phyloP scores from a whole-genome alignment of 2,888 invertebrate species.

The Caenorhabditis doughertyi region DNA sequence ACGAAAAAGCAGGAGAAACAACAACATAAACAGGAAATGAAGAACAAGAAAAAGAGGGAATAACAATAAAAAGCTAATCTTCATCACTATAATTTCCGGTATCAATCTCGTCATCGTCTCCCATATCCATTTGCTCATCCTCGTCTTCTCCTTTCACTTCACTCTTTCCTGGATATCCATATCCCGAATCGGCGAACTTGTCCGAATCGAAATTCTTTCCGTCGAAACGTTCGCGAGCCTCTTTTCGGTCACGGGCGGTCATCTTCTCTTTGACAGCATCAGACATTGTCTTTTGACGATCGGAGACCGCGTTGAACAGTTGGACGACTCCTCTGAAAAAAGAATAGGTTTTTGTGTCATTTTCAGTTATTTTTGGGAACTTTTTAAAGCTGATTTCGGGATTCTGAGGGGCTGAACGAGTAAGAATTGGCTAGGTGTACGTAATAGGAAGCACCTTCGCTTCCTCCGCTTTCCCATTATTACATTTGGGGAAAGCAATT shows the following conservation, averaged over 20 bases:
- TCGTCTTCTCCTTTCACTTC: constrained; percentile 47
- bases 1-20: neutral
- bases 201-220: constrained; percentile 59
- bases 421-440: too few species aligned
- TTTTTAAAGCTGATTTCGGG: too few species aligned
- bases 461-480: too few species aligned
- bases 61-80: constrained; percentile 10
- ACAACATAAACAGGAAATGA: neutral
- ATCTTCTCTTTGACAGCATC: constrained; percentile 65
- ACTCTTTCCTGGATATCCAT: constrained; percentile 34
- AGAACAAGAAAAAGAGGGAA: neutral
- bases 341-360: neutral
- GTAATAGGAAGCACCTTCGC: too few species aligned
- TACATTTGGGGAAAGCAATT: too few species aligned
- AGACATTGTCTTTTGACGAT: constrained; percentile 75
- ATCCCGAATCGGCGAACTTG: constrained; percentile 55
- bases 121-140: constrained; percentile 29
- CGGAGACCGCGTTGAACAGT: constrained; percentile 81
- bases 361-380: neutral
- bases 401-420: too few species aligned
- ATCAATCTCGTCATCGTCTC: constrained; percentile 57
- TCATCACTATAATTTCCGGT: constrained; percentile 49
- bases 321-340: constrained; percentile 79
- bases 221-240: constrained; percentile 51
- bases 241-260: constrained; percentile 49